A percentile compares a stretch with the other conserved stretches of the same genome.
Evolutionary conservation across 2,888 invertebrate species (phyloP).

Genomic region (Xanthorhoe designata): DNA sequence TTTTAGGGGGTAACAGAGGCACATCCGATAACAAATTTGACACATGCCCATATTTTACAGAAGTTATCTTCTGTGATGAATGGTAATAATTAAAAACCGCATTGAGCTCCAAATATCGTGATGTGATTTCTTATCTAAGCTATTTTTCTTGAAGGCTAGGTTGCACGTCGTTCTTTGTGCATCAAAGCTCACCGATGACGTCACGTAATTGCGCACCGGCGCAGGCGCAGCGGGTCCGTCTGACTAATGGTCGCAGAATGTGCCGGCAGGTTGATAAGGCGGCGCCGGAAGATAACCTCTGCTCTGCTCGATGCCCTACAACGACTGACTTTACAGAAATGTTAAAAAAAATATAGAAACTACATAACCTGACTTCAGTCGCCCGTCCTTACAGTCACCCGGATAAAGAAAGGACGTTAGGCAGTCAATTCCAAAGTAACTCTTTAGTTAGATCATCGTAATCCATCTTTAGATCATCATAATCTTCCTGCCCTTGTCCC

Average conservation of each 20-base stretch:
- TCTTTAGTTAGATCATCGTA: too few relatives aligned
- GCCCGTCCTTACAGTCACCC: too few relatives aligned
- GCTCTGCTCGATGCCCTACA: constrained; percentile 19
- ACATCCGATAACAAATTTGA: too few relatives aligned
- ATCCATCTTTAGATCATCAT: too few relatives aligned
- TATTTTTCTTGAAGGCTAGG: too few relatives aligned
- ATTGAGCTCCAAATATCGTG: not conserved
- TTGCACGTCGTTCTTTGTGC: constrained; percentile 5
- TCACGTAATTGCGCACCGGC: constrained; percentile 31
- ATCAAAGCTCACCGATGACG: constrained; percentile 26
- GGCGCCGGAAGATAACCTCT: constrained; percentile 52
- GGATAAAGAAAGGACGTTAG: too few relatives aligned
- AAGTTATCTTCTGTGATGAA: too few relatives aligned
- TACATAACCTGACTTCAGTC: too few relatives aligned
- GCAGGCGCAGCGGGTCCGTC: constrained; percentile 21
- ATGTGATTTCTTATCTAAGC: too few relatives aligned
- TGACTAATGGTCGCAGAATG: constrained; percentile 65
- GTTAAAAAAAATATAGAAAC: constrained; percentile 4
- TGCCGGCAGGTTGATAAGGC: constrained; percentile 61
- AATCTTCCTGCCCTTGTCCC: too few relatives aligned
- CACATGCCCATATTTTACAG: too few relatives aligned
- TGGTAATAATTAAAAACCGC: not conserved
- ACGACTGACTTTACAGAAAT: constrained; percentile 8
- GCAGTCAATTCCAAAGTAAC: too few relatives aligned
- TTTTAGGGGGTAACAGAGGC: not conserved